Percentiles rank a stretch among this genome's conserved stretches.
Conservation (phyloP, 1,140 invertebrate genomes). For the Bombus confusus region DNA sequence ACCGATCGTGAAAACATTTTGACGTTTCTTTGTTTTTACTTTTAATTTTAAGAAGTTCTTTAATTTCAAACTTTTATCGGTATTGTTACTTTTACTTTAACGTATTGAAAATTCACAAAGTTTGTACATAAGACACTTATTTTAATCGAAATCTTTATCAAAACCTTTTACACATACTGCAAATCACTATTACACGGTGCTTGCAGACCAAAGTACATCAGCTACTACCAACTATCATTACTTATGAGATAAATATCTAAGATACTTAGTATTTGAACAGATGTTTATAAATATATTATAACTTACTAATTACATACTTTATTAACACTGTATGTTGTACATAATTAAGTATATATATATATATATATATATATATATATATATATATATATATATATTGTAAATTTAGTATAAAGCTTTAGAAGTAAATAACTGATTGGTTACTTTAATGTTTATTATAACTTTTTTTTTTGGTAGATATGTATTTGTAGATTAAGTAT, state of each 20-base stretch:
- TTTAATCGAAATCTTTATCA: neutral
- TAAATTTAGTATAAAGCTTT: neutral
- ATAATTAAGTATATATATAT: too few relatives aligned
- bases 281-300: too few relatives aligned
- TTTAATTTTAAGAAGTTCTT: neutral
- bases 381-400: too few relatives aligned
- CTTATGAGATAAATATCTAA: too few relatives aligned
- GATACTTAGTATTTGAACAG: too few relatives aligned
- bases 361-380: too few relatives aligned
- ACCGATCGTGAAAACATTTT: constrained; percentile 51
- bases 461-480: neutral
- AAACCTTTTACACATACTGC: neutral
- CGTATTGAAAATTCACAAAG: too few relatives aligned
- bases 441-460: neutral
- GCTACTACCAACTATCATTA: too few relatives aligned
- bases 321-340: neutral
- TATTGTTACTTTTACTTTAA: neutral
- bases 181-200: too few relatives aligned
- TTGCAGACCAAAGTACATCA: constrained; percentile 1
- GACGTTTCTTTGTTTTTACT: neutral
- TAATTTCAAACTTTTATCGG: neutral
- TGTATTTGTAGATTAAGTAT: neutral
- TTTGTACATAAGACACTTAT: neutral
- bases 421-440: neutral
- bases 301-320: neutral